These are phyloP conservation scores for Drosophila quadrilineata DNA, from an alignment of 1,140 invertebrate species.

Conservation along the genomic window DNA sequence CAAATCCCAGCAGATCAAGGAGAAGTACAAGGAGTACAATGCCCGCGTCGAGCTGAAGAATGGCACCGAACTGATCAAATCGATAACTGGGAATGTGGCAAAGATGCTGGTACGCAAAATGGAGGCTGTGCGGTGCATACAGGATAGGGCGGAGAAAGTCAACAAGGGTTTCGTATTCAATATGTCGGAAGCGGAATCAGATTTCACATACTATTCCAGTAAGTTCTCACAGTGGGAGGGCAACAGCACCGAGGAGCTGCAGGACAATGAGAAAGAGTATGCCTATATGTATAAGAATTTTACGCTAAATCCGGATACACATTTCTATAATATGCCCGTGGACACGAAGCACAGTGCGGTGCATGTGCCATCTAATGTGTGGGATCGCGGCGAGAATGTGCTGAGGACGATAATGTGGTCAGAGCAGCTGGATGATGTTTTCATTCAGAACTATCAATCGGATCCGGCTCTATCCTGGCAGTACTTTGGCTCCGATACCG, in stretches of 20 bases:
- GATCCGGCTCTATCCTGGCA: constrained; percentile 97
- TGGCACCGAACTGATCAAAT: constrained; percentile 87
- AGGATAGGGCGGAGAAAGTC: constrained; percentile 85
- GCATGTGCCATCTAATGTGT: constrained; percentile 97
- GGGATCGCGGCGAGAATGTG: constrained; percentile 86
- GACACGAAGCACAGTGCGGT: constrained; percentile 93
- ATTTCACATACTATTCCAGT: constrained; percentile 86
- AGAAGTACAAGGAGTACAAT: constrained; percentile 88
- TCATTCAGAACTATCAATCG: constrained; percentile 91
- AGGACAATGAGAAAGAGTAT: constrained; percentile 12
- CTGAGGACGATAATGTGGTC: constrained; percentile 93
- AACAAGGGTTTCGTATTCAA: constrained; percentile 84
- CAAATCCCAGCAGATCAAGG: constrained; percentile 84
- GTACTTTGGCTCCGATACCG: constrained; percentile 96
- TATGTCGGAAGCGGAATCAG: constrained; percentile 60
- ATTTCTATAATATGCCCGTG: constrained; percentile 93
- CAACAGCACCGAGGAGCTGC: constrained; percentile 51
- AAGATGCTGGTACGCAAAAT: constrained; percentile 91
- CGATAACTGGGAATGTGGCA: constrained; percentile 88
- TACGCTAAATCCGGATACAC: constrained; percentile 86
- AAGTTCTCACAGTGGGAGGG: constrained; percentile 84
- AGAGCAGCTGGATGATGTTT: constrained; percentile 90
- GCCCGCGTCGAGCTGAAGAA: constrained; percentile 88
- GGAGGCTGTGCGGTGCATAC: constrained; percentile 90
- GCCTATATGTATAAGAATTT: constrained; percentile 82